Evolutionary conservation across 2,113 vertebrate genomes (phyloP).

Genomic region (Epinephelus lanceolatus): DNA sequence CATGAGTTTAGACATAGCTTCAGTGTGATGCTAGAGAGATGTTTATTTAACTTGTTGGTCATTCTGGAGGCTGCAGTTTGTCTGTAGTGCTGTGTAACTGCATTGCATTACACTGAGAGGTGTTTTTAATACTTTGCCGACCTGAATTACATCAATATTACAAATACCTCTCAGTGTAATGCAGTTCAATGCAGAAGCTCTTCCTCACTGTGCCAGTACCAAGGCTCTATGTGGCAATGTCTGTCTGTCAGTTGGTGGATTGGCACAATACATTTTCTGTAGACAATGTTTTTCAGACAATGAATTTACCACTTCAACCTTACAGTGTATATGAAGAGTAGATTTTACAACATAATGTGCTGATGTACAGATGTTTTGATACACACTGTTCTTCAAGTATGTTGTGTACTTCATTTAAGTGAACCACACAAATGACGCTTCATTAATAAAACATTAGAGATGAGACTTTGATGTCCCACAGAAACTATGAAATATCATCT

Average conservation of each 20-base stretch:
- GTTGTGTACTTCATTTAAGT: background rate
- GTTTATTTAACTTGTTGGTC: too few species aligned
- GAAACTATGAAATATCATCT: constrained; percentile 17
- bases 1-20: background rate
- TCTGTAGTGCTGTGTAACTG: background rate
- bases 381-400: background rate
- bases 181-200: background rate
- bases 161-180: background rate
- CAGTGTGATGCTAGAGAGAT: too few species aligned
- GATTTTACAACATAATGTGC: background rate
- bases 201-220: too few species aligned
- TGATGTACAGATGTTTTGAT: background rate
- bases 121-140: too few species aligned
- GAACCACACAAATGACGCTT: background rate
- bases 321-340: background rate
- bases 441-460: constrained; percentile 45
- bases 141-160: background rate
- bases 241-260: background rate
- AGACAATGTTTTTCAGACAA: background rate
- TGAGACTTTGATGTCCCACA: background rate
- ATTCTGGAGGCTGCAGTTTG: too few species aligned
- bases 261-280: background rate
- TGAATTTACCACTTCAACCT: background rate
- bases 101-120: too few species aligned
- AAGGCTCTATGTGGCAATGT: background rate